Conservation (phyloP, 2,888 invertebrate species). For the Drosophila testacea region DNA sequence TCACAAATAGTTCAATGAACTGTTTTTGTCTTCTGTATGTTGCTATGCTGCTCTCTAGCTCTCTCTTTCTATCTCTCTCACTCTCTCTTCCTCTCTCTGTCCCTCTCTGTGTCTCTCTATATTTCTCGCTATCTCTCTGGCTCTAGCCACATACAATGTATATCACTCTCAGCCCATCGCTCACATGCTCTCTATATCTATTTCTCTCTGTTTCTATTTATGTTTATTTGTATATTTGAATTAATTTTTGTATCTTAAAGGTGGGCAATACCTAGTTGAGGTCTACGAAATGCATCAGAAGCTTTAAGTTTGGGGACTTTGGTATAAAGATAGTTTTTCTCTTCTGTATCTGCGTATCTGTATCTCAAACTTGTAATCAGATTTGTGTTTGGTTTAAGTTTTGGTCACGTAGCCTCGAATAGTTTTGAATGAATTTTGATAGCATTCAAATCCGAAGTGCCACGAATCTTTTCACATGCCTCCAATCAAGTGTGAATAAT, state of each 20-base stretch:
- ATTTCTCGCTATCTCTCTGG: conserved; percentile 30
- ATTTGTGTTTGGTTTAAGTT: conserved; percentile 23
- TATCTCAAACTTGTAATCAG: conserved; percentile 7
- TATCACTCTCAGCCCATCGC: conserved; percentile 23
- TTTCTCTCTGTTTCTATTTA: conserved; percentile 47
- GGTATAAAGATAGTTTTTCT: conserved; percentile 10
- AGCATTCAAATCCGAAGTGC: conserved; percentile 26
- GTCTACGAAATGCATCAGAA: conserved; percentile 55
- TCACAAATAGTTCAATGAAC: conserved; percentile 82
- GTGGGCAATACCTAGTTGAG: conserved; percentile 45
- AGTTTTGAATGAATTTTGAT: conserved; percentile 70
- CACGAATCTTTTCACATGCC: conserved; percentile 66
- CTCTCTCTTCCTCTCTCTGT: conserved; percentile 24
- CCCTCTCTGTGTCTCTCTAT: conserved; percentile 13
- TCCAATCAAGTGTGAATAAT: conserved; percentile 80
- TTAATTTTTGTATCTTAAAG: conserved; percentile 62
- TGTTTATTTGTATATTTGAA: conserved; percentile 70
- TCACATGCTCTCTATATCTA: conserved; percentile 7
- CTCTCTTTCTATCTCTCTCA: conserved; percentile 14
- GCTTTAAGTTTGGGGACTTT: conserved; percentile 28
- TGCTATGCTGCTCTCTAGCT: conserved; percentile 64
- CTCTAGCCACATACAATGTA: conserved; percentile 17
- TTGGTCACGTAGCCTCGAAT: conserved; percentile 67
- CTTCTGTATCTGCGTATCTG: conserved; percentile 10
- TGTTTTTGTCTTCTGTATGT: conserved; percentile 74